Evolutionary conservation across 2,113 vertebrate species (phyloP), one percentile per base, ranked within the genome.

Genomic region (Cacatua alba): DNA sequence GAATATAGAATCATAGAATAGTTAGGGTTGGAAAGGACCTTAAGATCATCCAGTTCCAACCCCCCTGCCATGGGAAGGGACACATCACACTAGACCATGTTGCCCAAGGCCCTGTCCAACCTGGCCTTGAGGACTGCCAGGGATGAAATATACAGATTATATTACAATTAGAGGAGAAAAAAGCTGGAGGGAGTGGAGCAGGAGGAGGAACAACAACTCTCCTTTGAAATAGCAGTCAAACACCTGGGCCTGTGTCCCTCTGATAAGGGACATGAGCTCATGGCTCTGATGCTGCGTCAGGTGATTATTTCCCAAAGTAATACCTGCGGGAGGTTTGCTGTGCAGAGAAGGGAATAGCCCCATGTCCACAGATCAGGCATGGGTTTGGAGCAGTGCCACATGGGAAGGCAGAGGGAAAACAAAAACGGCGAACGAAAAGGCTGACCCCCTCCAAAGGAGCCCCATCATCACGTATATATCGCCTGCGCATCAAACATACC

Each of bases 291-390:
- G n/a, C 68, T 24, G 75, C 37, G 3, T 70, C 59, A 74, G 78
- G 70, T 49, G 91, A 81, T 92, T 44, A 57, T 80, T 94, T 48
- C 80, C 77, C 75, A 8, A 19, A n/a, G 78, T 13, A 28, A 71
- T 48, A 89, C 81, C 90, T 1, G 0, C 0, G 2, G 78, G 62
- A 68, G 39, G 14, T 68, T 68, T 87, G 48, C 72, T 52, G 69
- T 28, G 69, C 65, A 31, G 60, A 62, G 52, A 19, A 35, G 39
- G 60, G 81, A 93, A 25, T 1, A 23, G 24, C 71, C 60, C 2
- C 0, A 3, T 41, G 59, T 10, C 64, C 4, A 0, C 0, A 8
- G 63, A 65, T 3, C n/a, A 70, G 55, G 43, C 37, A n/a, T 0
- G 0, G 60, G 67, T 74, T 49, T 35, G 84, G 55, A 89, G 43